Conservation (phyloP, 2,797 vertebrate genomes). For the Cynopterus sphinx region DNA sequence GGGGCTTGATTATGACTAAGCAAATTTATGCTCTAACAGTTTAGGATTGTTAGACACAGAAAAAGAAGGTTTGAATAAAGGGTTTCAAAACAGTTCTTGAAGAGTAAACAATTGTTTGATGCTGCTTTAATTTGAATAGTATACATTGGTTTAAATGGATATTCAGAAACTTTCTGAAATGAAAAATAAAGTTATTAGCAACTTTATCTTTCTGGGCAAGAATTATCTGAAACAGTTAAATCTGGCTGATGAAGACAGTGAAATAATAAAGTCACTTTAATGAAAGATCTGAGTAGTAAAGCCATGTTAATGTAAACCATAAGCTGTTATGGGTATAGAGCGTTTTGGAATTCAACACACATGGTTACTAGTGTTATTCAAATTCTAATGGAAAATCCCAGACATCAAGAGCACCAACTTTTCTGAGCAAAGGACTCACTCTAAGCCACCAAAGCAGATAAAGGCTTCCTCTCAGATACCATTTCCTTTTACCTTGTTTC, state of each 20-base stretch:
- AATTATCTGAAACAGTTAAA: conserved; percentile 33
- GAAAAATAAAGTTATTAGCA: background rate
- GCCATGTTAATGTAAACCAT: background rate
- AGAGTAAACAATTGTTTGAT: background rate
- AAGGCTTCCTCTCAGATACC: background rate
- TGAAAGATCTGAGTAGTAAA: background rate
- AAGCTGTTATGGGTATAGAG: background rate
- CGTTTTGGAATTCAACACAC: background rate
- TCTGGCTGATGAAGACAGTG: background rate
- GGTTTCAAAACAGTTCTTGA: conserved; percentile 10
- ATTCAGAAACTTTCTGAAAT: conserved; percentile 27
- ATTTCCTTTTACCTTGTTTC: background rate
- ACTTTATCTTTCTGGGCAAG: background rate
- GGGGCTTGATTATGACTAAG: background rate
- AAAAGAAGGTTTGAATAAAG: background rate
- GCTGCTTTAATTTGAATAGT: background rate
- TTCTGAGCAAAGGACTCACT: background rate
- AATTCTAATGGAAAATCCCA: background rate
- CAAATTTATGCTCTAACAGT: background rate
- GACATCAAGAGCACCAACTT: background rate
- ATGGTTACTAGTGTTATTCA: background rate
- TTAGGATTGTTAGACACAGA: background rate
- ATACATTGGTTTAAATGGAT: background rate
- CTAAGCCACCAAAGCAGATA: background rate
- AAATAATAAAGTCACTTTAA: background rate